Conservation (phyloP, 2,888 invertebrate species). For the Macaria liturata region DNA sequence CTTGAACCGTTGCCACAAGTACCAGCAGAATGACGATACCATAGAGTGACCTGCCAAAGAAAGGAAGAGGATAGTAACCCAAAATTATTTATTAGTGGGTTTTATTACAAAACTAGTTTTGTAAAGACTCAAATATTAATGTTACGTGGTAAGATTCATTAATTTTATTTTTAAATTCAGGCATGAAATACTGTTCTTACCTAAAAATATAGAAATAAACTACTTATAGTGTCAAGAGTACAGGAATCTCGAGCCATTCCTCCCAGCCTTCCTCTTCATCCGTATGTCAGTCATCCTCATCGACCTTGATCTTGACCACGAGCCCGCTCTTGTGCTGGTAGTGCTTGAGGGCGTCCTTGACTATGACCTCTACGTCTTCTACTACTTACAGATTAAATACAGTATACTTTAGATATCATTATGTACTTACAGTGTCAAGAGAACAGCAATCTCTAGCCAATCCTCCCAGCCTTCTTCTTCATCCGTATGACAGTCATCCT, state of each 20-base stretch:
- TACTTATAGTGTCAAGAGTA: constrained; percentile 63
- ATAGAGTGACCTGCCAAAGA: constrained; percentile 67
- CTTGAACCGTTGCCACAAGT: constrained; percentile 71
- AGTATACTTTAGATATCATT: background rate
- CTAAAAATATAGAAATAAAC: background rate
- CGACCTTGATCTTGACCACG: constrained; percentile 84
- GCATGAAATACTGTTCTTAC: no score
- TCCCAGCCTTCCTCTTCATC: constrained; percentile 64
- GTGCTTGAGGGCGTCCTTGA: constrained; percentile 82
- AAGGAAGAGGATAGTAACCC: background rate
- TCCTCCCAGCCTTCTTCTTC: constrained; percentile 60
- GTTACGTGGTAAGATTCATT: no score
- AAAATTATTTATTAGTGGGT: no score
- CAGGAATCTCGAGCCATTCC: constrained; percentile 65
- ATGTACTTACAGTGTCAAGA: constrained; percentile 68
- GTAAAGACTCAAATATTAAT: no score
- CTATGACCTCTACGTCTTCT: constrained; percentile 81
- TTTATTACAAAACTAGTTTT: no score
- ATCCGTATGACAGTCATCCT: constrained; percentile 84
- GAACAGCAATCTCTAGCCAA: constrained; percentile 66
- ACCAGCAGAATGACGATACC: constrained; percentile 65
- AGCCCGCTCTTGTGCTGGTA: constrained; percentile 84
- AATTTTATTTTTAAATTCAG: no score
- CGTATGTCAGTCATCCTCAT: constrained; percentile 85
- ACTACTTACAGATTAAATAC: background rate